These are phyloP conservation scores for Scaptomyza tumidula DNA, from an alignment of 2,888 invertebrate species.

Conservation along the genomic window DNA sequence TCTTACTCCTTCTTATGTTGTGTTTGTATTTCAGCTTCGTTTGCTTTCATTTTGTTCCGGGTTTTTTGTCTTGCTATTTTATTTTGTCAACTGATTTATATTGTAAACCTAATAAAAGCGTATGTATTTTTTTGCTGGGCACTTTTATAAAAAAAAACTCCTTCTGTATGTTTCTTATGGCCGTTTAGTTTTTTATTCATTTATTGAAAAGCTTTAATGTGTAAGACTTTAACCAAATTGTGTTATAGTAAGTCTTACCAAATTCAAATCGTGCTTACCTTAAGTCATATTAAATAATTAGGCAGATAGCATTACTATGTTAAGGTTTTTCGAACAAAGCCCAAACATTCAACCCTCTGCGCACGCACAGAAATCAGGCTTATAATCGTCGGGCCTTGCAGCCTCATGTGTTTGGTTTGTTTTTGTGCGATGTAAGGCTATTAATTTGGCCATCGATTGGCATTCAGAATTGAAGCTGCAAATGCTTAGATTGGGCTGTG, in stretches of 20 bases:
- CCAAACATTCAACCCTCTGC: slow-evolving; percentile 4
- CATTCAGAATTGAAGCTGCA: slow-evolving; percentile 17
- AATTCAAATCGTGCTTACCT: neutral
- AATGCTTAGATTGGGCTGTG: slow-evolving; percentile 9
- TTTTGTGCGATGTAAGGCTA: slow-evolving; percentile 16
- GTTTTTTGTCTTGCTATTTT: slow-evolving; percentile 15
- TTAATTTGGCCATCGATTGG: slow-evolving; percentile 47
- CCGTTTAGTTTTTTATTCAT: no score
- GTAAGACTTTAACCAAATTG: no score
- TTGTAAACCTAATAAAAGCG: slow-evolving; percentile 63
- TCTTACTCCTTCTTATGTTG: slow-evolving; percentile 7
- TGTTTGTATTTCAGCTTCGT: slow-evolving; percentile 1
- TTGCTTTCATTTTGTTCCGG: slow-evolving; percentile 10
- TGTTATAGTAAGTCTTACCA: no score
- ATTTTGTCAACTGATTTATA: slow-evolving; percentile 52
- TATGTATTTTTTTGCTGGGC: slow-evolving; percentile 23
- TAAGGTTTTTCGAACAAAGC: neutral
- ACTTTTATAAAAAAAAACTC: slow-evolving; percentile 2
- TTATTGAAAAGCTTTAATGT: no score
- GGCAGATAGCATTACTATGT: slow-evolving; percentile 9
- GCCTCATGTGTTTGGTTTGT: neutral
- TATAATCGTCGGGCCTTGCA: neutral
- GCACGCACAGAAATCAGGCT: slow-evolving; percentile 8
- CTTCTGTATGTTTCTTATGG: neutral
- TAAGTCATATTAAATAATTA: neutral